Conservation (phyloP, 2,888 invertebrate species). For the Zygothrica quintamaculata region DNA sequence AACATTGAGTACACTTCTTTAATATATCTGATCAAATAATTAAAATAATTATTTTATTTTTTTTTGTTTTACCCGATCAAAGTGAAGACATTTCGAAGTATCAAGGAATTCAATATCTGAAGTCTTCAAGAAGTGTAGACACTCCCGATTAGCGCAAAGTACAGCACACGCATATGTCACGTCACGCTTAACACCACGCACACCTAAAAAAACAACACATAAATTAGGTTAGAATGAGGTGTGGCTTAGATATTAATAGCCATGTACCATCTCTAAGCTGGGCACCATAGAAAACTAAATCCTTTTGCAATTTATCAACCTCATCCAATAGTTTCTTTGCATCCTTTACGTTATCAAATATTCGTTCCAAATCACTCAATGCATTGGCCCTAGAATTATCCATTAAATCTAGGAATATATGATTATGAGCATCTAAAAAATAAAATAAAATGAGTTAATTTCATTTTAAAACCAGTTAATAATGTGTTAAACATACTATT, state of each 20-base stretch:
- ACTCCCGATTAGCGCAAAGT: constrained; percentile 52
- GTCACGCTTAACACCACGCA: constrained; percentile 65
- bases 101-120: constrained; percentile 56
- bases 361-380: constrained; percentile 89
- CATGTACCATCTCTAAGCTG: constrained; percentile 89
- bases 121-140: constrained; percentile 54
- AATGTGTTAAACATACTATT: constrained; percentile 86
- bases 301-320: constrained; percentile 88
- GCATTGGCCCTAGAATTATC: constrained; percentile 91
- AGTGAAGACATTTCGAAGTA: constrained; percentile 55
- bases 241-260: background rate
- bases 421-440: constrained; percentile 85
- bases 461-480: background rate
- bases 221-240: no score
- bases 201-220: constrained; percentile 29
- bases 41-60: background rate
- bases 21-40: no score
- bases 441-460: background rate
- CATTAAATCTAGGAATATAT: constrained; percentile 89
- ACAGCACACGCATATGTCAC: constrained; percentile 64
- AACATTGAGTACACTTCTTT: no score
- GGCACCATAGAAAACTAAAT: constrained; percentile 89
- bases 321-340: constrained; percentile 87
- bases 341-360: constrained; percentile 89
- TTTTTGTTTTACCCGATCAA: constrained; percentile 40